These are phyloP conservation scores for Synergus umbraculus DNA, from an alignment of 2,888 invertebrate species.

Conservation along the genomic window DNA sequence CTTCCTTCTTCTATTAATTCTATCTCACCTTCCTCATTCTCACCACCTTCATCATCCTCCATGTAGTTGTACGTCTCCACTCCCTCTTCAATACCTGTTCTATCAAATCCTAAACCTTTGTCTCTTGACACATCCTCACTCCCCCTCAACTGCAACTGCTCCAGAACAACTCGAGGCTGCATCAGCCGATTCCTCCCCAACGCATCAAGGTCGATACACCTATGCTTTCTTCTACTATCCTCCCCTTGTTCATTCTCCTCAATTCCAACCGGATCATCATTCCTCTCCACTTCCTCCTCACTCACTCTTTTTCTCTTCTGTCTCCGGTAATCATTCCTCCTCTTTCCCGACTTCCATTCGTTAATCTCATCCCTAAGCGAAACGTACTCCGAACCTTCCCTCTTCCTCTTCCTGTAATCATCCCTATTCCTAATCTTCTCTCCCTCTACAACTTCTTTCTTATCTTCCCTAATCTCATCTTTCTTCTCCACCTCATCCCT, in stretches of 20 bases:
- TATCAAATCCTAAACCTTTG: neutral
- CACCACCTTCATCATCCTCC: slow-evolving; percentile 48
- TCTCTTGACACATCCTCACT: neutral
- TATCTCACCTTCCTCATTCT: slow-evolving; percentile 55
- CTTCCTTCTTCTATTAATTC: slow-evolving; percentile 52
- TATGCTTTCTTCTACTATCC: slow-evolving; percentile 43
- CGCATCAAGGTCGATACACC: slow-evolving; percentile 63
- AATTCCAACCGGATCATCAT: neutral
- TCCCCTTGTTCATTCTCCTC: slow-evolving; percentile 38
- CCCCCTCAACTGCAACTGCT: slow-evolving; percentile 65
- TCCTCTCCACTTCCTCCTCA: slow-evolving; percentile 34
- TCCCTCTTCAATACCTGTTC: neutral
- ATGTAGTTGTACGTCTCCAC: slow-evolving; percentile 17
- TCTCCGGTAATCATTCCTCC: slow-evolving; percentile 41
- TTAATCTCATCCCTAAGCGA: slow-evolving; percentile 54
- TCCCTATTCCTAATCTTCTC: slow-evolving; percentile 63
- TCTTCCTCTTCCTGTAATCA: slow-evolving; percentile 34
- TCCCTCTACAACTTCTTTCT: slow-evolving; percentile 3
- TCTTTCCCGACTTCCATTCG: slow-evolving; percentile 51
- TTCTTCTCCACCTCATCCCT: slow-evolving; percentile 44
- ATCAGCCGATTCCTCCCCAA: slow-evolving; percentile 67
- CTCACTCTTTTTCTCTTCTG: slow-evolving; percentile 45
- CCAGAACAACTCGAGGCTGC: slow-evolving; percentile 74
- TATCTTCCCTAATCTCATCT: neutral
- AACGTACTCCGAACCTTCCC: slow-evolving; percentile 47